Base-by-base conservation (phyloP, 2,113 vertebrate genomes). In the Rhinopithecus roxellana region DNA sequence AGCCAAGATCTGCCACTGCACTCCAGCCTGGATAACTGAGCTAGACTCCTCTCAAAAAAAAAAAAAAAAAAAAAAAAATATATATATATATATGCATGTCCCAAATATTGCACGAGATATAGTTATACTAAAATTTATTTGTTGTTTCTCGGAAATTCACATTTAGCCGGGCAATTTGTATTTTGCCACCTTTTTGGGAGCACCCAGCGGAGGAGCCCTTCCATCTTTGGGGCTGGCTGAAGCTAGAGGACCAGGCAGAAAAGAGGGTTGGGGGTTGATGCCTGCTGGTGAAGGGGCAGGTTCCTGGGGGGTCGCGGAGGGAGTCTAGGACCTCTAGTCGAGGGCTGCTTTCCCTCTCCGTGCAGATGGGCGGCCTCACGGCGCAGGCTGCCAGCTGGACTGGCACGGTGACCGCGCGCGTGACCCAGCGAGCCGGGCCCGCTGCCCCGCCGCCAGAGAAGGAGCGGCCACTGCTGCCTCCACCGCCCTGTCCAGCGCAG, bases 381-480 rank as follows among this genome's bases (percentile, higher is more conserved):
- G 99, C 99, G 0, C 99, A 99, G 20, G 99, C 99, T 6, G 99
- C 99, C 87, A 99, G 99, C 98, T 99, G 99, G 99, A 99, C 99
- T 90, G 98, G 98, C 98, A 99, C 98, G 86, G 99, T 99, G 99
- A 99, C 99, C 0, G 99, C 99, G 89, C 99, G 99, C 55, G 99
- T 99, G 92, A 99, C 99, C 4, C 99, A 99, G 72, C 64, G 97
- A 89, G 98, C 98, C 2, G 96, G 99, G 81, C 97, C 98, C 18
- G 98, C 99, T 0, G 93, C 75, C 9, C 93, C 77, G 38, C 90
- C 70, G 5, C 45, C n/a, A 6, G 97, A 97, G 96, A 98, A 97
- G 85, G 96, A 97, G 16, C 83, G 40, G 23, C 89, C 96, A 0
- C 83, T 81, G n/a, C 57, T 92, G 38, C 93, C 92, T 35, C 93